Evolutionary conservation across 2,113 vertebrate species (phyloP), one percentile per base, ranked within the genome.

Genomic region (Zosterops lateralis): DNA sequence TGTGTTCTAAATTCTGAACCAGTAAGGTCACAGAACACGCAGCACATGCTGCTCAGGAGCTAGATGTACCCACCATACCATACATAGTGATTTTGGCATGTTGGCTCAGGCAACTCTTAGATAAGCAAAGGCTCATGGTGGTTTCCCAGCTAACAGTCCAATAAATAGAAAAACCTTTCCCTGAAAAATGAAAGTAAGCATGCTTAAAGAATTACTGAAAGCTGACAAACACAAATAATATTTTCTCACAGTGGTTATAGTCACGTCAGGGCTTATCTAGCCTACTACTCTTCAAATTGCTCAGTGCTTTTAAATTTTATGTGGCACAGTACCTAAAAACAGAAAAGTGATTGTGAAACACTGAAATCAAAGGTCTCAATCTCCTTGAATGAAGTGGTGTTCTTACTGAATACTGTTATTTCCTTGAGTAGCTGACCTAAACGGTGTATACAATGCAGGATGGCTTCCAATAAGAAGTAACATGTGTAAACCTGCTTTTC

Each of bases 401-500:
- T 82, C 29, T 53, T 62, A 56, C 42, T 36, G 72, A 66, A 45
- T 32, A 89, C 21, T 72, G 31, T n/a, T 89, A 48, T 19, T 11
- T 60, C n/a, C 48, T 53, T 47, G 32, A 50, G 21, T 54, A 36
- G 62, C 26, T 42, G 66, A 92, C 66, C 51, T 87, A 67, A 76
- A 53, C 29, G n/a, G 14, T 48, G 28, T 79, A 7, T 14, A 56
- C 25, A 87, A 40, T 16, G 56, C 25, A 60, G 57, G 4, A 73
- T 45, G 3, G 58, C 45, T 93, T 36, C 58, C 54, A 87, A 93
- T 44, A 26, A 88, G 28, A 61, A 68, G 22, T 38, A 91, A 94
- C 82, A 78, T 53, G 73, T 84, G 62, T 45, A 91, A 95, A 93
- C 84, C 87, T 95, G 95, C 54, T 85, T 94, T 95, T 84, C 71